These are phyloP conservation scores for Bufo bufo DNA, from an alignment of 2,113 vertebrate genomes.

Conservation along the genomic window DNA sequence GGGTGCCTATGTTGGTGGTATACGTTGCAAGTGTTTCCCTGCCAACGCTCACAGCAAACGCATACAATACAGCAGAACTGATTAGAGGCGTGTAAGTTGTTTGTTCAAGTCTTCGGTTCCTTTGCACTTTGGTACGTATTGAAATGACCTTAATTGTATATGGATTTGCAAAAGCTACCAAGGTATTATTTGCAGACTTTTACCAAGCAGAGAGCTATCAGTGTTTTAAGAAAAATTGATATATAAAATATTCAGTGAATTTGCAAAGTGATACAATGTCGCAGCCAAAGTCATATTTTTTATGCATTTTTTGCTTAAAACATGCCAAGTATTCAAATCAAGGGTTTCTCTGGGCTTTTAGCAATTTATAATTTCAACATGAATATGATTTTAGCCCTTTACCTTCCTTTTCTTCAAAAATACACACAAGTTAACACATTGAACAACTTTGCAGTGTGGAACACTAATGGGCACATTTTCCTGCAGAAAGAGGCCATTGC, in stretches of 20 bases:
- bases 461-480: too few species aligned
- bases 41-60: too few species aligned
- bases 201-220: not conserved
- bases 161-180: not conserved
- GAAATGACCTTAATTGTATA: not conserved
- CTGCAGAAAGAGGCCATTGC: too few species aligned
- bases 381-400: not conserved
- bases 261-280: slow-evolving; percentile 35
- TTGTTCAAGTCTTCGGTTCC: not conserved
- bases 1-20: too few species aligned
- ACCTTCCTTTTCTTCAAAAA: too few species aligned
- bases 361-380: not conserved
- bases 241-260: slow-evolving; percentile 10
- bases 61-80: too few species aligned
- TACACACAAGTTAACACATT: too few species aligned
- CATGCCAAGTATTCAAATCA: not conserved
- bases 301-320: not conserved
- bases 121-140: not conserved
- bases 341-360: not conserved
- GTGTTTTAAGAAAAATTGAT: not conserved
- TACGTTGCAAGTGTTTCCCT: too few species aligned
- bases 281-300: not conserved
- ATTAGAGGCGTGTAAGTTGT: not conserved
- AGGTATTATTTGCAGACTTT: slow-evolving; percentile 9
- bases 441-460: too few species aligned